Conservation (phyloP, 2,797 vertebrate species). For the Helostoma temminkii region DNA sequence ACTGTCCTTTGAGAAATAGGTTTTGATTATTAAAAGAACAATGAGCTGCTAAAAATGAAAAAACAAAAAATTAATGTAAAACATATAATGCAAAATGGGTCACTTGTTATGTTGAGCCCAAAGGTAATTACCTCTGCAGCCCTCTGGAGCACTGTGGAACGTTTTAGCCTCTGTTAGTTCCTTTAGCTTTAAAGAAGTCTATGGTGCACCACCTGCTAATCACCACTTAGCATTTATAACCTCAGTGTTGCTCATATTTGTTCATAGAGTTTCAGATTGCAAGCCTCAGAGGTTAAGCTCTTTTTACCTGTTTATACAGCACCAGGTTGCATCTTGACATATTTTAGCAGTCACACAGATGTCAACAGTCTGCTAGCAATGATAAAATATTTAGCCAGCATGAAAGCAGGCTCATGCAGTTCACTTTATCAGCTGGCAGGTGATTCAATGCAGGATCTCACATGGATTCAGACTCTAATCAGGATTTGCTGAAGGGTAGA, state of each 20-base stretch:
- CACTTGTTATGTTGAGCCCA: not conserved
- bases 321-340: too few relatives aligned
- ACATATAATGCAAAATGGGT: not conserved
- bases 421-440: not conserved
- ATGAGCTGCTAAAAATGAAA: not conserved
- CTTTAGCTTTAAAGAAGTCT: constrained; percentile 8
- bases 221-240: constrained; percentile 1
- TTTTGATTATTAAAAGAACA: too few relatives aligned
- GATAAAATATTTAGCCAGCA: too few relatives aligned
- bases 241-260: not conserved
- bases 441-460: not conserved
- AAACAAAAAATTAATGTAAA: too few relatives aligned
- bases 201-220: constrained; percentile 4
- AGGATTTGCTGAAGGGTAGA: not conserved
- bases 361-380: too few relatives aligned
- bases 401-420: too few relatives aligned
- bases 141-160: not conserved
- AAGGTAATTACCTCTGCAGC: not conserved
- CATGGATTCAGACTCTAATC: constrained; percentile 6
- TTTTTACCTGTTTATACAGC: not conserved
- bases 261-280: not conserved
- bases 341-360: too few relatives aligned
- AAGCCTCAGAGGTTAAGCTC: not conserved
- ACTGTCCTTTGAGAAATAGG: too few relatives aligned
- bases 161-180: constrained; percentile 7